Conservation (phyloP, 2,797 vertebrate genomes). For the Harpagifer antarcticus region DNA sequence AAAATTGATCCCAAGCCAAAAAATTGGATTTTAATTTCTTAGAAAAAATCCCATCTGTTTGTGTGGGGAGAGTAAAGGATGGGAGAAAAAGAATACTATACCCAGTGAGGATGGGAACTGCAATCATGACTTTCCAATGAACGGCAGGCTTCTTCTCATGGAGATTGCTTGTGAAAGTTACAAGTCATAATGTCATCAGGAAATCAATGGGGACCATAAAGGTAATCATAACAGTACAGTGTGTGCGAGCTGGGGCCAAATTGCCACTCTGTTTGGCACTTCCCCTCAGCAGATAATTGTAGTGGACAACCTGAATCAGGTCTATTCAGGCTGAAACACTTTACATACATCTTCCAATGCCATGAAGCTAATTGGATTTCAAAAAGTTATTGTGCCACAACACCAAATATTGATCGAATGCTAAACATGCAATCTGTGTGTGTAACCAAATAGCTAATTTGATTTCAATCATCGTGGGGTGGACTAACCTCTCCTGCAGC, state of each 20-base stretch:
- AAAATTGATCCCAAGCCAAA: constrained; percentile 73
- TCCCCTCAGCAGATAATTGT: constrained; percentile 80
- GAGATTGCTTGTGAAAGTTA: constrained; percentile 83
- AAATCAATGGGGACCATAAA: constrained; percentile 82
- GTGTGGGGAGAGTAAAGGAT: constrained; percentile 47
- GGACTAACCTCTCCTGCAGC: constrained; percentile 61
- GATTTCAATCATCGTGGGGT: constrained; percentile 62
- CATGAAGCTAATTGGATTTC: constrained; percentile 81
- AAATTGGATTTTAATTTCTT: constrained; percentile 79
- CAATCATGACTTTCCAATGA: constrained; percentile 82
- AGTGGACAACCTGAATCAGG: constrained; percentile 83
- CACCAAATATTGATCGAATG: constrained; percentile 83
- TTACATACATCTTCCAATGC: constrained; percentile 78
- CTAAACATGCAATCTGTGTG: constrained; percentile 77
- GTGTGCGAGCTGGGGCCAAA: constrained; percentile 67
- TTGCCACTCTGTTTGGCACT: constrained; percentile 79
- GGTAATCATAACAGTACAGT: constrained; percentile 82
- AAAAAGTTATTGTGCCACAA: constrained; percentile 78
- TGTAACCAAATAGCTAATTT: constrained; percentile 78
- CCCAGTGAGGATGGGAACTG: constrained; percentile 36
- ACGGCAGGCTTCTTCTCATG: constrained; percentile 73
- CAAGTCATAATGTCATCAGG: constrained; percentile 83
- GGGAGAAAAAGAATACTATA: constrained; percentile 43
- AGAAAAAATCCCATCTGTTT: constrained; percentile 80
- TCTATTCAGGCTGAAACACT: constrained; percentile 80